phyloP scores from a whole-genome alignment of 2,888 invertebrate species.

The Philonicus albiceps region DNA sequence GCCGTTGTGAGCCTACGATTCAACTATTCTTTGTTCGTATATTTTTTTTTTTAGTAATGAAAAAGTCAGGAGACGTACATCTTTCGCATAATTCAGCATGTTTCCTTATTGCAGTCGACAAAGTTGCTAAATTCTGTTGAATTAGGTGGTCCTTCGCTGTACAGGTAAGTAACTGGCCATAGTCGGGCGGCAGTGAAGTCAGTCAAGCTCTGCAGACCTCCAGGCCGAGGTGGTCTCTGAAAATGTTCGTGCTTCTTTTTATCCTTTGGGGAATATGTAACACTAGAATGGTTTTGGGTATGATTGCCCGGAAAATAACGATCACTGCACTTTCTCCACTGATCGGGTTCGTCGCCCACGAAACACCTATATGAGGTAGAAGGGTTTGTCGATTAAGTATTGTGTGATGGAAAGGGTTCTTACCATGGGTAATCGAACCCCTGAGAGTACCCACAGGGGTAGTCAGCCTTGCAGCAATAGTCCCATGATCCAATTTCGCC shows the following conservation, averaged over 20 bases:
- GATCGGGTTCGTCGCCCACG: slow-evolving; percentile 78
- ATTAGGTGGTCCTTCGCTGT: slow-evolving; percentile 81
- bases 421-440: slow-evolving; percentile 85
- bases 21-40: not conserved
- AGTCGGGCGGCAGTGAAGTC: slow-evolving; percentile 65
- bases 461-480: slow-evolving; percentile 83
- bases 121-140: slow-evolving; percentile 66
- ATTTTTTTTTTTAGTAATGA: not conserved
- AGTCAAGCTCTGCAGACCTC: slow-evolving; percentile 60
- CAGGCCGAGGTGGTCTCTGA: slow-evolving; percentile 61
- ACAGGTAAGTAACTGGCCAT: slow-evolving; percentile 85
- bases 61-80: not conserved
- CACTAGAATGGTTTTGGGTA: slow-evolving; percentile 52
- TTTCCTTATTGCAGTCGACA: slow-evolving; percentile 64
- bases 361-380: slow-evolving; percentile 72
- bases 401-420: slow-evolving; percentile 48
- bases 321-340: slow-evolving; percentile 89
- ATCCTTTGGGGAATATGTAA: slow-evolving; percentile 45
- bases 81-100: slow-evolving; percentile 53
- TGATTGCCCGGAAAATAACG: slow-evolving; percentile 72
- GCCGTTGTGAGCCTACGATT: not conserved
- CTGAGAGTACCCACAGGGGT: slow-evolving; percentile 84
- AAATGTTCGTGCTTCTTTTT: slow-evolving; percentile 54
- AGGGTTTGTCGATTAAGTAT: not conserved
- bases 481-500: slow-evolving; percentile 79